Evolutionary conservation across 2,113 vertebrate genomes (phyloP), one percentile per base, ranked within the genome.

Genomic region (Psammodynastes pulverulentus): DNA sequence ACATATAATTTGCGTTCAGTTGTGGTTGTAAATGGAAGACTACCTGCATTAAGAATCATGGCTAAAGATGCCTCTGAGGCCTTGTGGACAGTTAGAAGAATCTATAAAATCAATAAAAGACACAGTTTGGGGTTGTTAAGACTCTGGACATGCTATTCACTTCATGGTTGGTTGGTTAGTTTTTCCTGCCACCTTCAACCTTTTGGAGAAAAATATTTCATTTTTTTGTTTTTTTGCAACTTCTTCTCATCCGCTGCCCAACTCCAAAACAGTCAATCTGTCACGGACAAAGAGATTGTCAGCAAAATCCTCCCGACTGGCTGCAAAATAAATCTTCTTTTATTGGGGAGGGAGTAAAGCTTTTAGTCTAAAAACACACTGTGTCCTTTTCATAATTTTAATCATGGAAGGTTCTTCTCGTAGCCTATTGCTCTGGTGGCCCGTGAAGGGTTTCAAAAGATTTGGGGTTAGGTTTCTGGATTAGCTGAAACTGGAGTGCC

Each of bases 401-500:
- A 96, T 97, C 97, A 97, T 97, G 97, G 97, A 98, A 97, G 53
- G 94, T 97, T 97, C 94, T 97, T 97, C 98, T 98, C 98, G 98
- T 98, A 98, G 98, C 97, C 97, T 97, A 97, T 98, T 98, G 96
- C 96, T 97, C 97, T 94, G 96, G 97, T 96, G 67, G 92, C 96
- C 97, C 97, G 96, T 96, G 97, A 97, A 93, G 96, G 97, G 97
- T 98, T 98, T 98, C 98, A 98, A 96, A 97, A 97, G 98, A 98
- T 97, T 96, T 97, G 96, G 96, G 97, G 97, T 98, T 98, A 97
- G 97, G 98, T 98, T 98, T 98, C 97, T 93, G 99, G 99, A 99
- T 99, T 99, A 99, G 97, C 97, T 99, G 99, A 99, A 99, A 99
- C 98, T 97, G 96, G 98, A 99, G 99, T 97, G 97, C 97, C 97